Base-by-base conservation (phyloP, 2,113 vertebrate species). In the Glaucidium brasilianum region DNA sequence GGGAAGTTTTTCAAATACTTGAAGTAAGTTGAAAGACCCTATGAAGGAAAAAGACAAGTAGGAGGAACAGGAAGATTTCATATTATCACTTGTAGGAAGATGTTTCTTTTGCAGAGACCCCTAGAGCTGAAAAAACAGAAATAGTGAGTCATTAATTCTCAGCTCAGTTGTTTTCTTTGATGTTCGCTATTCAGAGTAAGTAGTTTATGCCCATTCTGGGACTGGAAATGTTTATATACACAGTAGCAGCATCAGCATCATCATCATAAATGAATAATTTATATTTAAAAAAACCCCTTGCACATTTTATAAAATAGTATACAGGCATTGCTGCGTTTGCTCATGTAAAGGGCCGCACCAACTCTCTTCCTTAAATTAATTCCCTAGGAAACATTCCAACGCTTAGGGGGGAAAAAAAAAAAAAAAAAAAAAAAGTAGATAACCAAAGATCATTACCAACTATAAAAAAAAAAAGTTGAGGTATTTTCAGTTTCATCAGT, bases 131-230 rank as follows among this genome's bases (percentile, higher is more conserved):
- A 47, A 39, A 75, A 92, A 47, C 67, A 83, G 83, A 88, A 95
- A 91, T 66, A 63, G 69, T 92, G 91, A 94, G 60, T 94, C 92
- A 92, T 91, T 92, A 85, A 78, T 91, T 94, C 87, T 95, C 77
- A 82, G 84, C 19, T 96, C 69, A 50, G 92, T 92, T 87, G 84
- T 94, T 96, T 93, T 92, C 83, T 77, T 94, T 94, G 60, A 79
- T 94, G 81, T 82, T 96, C 95, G 59, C 86, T 92, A 76, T 96
- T 94, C 86, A 92, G 32, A 89, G 80, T 81, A 96, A 96, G 91
- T 56, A 84, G 79, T 92, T 94, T 92, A 91, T 85, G 74, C 35
- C 87, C 86, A 91, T 95, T 95, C 69, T 91, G 95, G 89, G 95
- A 90, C 87, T 91, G 74, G 41, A 96, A 96, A 62, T 5, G 18